Evolutionary conservation across 2,797 vertebrate genomes (phyloP).

Genomic region (Sebastes cheni): DNA sequence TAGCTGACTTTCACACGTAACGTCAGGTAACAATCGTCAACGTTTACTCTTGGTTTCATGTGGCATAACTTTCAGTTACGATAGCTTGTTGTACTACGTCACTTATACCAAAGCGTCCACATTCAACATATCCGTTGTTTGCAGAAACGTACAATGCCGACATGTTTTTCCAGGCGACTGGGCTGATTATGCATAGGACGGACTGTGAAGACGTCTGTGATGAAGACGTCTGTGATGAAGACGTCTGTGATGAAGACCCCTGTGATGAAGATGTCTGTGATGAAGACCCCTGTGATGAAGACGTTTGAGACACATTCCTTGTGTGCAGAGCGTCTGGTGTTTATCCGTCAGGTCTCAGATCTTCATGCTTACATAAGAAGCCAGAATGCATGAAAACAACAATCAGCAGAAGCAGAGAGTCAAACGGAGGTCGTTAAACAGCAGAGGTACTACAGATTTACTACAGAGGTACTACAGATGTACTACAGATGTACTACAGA

Average conservation of each 20-base stretch:
- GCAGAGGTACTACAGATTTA: background rate
- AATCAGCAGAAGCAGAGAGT: background rate
- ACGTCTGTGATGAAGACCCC: background rate
- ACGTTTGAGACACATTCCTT: background rate
- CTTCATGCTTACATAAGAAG: background rate
- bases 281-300: background rate
- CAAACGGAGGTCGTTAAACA: background rate
- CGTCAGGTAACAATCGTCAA: too few species aligned
- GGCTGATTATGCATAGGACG: too few species aligned
- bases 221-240: background rate
- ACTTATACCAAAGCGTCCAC: too few species aligned
- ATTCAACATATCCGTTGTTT: too few species aligned
- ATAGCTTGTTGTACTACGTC: too few species aligned
- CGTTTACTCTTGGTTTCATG: background rate
- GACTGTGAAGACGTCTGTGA: background rate
- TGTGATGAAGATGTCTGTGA: background rate
- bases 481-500: background rate
- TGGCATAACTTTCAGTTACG: too few species aligned
- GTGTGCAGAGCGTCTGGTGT: background rate
- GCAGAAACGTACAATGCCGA: too few species aligned
- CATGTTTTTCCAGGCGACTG: too few species aligned
- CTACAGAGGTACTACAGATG: background rate
- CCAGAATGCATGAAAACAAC: conserved; percentile 27
- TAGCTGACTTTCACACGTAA: too few species aligned
- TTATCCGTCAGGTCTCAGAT: background rate